A percentile compares a stretch with the other conserved stretches of the same genome.
These are phyloP conservation scores for Cristatella mucedo DNA, from an alignment of 2,888 invertebrate genomes.

Conservation along the genomic window DNA sequence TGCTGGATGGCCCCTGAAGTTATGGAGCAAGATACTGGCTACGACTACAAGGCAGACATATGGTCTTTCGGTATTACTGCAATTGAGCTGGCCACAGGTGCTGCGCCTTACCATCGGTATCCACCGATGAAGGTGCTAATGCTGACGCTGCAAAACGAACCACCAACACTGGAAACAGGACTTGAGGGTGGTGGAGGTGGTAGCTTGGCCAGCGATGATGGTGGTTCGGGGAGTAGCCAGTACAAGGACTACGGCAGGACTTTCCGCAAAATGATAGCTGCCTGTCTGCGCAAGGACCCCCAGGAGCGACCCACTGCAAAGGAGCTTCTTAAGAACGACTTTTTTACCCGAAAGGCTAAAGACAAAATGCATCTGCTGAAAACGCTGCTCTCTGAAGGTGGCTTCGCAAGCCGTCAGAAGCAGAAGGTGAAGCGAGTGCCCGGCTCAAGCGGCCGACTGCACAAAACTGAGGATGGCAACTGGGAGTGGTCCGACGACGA, in stretches of 20 bases:
- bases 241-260: conserved; percentile 94
- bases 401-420: conserved; percentile 53
- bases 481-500: conserved; percentile 98
- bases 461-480: conserved; percentile 79
- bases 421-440: conserved; percentile 49
- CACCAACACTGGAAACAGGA: conserved; percentile 82
- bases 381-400: conserved; percentile 26
- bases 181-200: too few relatives aligned
- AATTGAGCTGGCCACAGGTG: conserved; percentile 86
- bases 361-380: conserved; percentile 20
- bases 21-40: conserved; percentile 62
- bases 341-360: conserved; percentile 93
- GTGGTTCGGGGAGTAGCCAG: too few relatives aligned
- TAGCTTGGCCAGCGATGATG: conserved; percentile 87
- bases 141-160: conserved; percentile 93
- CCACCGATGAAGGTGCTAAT: conserved; percentile 97
- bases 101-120: conserved; percentile 95
- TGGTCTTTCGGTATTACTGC: conserved; percentile 92
- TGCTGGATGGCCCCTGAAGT: conserved; percentile 99
- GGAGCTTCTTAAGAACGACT: conserved; percentile 85
- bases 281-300: conserved; percentile 90
- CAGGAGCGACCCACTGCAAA: conserved; percentile 80
- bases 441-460: conserved; percentile 36
- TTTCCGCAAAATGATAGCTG: conserved; percentile 81
- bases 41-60: conserved; percentile 91